Evolutionary conservation across 1,140 invertebrate genomes (phyloP).

Genomic region (Aleiodes sp.): DNA sequence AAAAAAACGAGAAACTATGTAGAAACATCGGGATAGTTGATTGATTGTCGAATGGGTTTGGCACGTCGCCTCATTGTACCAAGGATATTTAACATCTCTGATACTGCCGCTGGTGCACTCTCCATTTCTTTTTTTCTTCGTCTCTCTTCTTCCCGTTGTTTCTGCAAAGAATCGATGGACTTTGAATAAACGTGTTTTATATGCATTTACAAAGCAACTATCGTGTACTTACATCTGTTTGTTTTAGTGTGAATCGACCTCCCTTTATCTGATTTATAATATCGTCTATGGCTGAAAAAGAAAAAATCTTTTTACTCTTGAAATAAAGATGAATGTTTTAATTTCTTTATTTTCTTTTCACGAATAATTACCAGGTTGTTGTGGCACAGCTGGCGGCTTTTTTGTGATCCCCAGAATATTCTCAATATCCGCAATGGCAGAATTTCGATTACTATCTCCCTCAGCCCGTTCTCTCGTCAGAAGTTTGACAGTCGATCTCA

Average conservation of each 20-base stretch:
- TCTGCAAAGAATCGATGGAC: slow-evolving; percentile 46
- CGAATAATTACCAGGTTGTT: slow-evolving; percentile 55
- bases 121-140: slow-evolving; percentile 68
- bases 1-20: too few relatives aligned
- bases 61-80: slow-evolving; percentile 73
- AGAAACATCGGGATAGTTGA: slow-evolving; percentile 46
- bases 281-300: slow-evolving; percentile 72
- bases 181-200: slow-evolving; percentile 22
- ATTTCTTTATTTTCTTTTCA: too few relatives aligned
- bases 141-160: slow-evolving; percentile 67
- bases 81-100: slow-evolving; percentile 77
- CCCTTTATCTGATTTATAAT: slow-evolving; percentile 81
- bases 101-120: slow-evolving; percentile 71
- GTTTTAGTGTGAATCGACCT: slow-evolving; percentile 76
- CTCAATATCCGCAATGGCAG: slow-evolving; percentile 69
- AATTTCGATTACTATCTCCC: slow-evolving; percentile 46
- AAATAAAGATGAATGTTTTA: too few relatives aligned
- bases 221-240: slow-evolving; percentile 67
- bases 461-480: slow-evolving; percentile 50
- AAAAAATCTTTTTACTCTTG: slow-evolving; percentile 16
- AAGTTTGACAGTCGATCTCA: slow-evolving; percentile 47
- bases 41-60: slow-evolving; percentile 53
- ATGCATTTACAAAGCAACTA: slow-evolving; percentile 13
- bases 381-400: slow-evolving; percentile 51
- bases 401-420: slow-evolving; percentile 68